These are phyloP conservation scores for Mayetiola destructor DNA, from an alignment of 2,888 invertebrate genomes.

Conservation along the genomic window DNA sequence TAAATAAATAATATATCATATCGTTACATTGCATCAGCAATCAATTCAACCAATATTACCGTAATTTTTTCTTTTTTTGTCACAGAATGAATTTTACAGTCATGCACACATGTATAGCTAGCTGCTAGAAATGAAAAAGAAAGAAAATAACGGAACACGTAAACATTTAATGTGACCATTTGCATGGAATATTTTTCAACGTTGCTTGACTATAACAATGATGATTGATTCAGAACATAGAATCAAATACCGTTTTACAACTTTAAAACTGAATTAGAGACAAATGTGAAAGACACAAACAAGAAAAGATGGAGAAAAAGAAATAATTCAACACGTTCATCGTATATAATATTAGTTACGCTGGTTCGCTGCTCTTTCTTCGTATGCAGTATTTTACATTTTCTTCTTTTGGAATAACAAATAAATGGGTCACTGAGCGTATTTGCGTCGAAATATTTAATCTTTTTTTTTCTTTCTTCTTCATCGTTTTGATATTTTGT, in stretches of 20 bases:
- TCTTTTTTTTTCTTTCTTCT: background rate
- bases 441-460: background rate
- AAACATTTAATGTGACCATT: slow-evolving; percentile 5
- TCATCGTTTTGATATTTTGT: background rate
- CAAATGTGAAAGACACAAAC: background rate
- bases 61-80: background rate
- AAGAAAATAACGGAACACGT: slow-evolving; percentile 3
- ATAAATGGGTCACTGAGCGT: slow-evolving; percentile 3
- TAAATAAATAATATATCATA: no score
- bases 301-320: background rate
- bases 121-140: background rate
- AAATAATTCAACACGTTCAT: background rate
- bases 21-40: background rate
- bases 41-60: background rate
- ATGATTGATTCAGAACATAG: slow-evolving; percentile 8
- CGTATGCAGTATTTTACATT: background rate
- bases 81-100: background rate
- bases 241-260: background rate
- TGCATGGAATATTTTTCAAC: slow-evolving; percentile 4
- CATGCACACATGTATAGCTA: background rate
- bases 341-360: no score
- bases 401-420: background rate
- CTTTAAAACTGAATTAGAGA: background rate
- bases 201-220: background rate
- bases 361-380: no score